A percentile compares a stretch with the other conserved stretches of the same genome.
Evolutionary conservation across 2,888 invertebrate species (phyloP).

Genomic region (Nudaria mundana): DNA sequence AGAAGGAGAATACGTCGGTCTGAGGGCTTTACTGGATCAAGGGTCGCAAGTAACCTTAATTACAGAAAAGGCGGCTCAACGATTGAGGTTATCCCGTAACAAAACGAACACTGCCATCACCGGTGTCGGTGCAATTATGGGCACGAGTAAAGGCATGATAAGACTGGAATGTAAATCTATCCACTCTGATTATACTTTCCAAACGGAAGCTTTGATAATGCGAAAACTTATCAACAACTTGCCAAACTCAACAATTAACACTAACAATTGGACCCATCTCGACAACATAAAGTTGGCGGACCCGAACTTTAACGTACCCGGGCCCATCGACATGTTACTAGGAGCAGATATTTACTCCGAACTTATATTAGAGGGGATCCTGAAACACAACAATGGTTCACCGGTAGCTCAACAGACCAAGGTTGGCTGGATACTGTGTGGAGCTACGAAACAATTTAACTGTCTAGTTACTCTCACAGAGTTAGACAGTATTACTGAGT

Average conservation of each 20-base stretch:
- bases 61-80: slow-evolving; percentile 6
- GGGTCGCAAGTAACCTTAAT: slow-evolving; percentile 8
- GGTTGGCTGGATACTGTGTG: slow-evolving; percentile 12
- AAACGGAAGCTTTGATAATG: background rate
- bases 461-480: slow-evolving; percentile 8
- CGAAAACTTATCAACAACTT: background rate
- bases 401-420: slow-evolving; percentile 13
- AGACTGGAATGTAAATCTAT: background rate
- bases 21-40: slow-evolving; percentile 6
- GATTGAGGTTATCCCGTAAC: background rate
- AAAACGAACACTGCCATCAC: background rate
- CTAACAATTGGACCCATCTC: slow-evolving; percentile 1
- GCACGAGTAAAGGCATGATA: slow-evolving; percentile 3
- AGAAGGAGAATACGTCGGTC: background rate
- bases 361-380: slow-evolving; percentile 7
- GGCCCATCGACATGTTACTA: slow-evolving; percentile 3
- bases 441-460: slow-evolving; percentile 10
- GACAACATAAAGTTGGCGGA: slow-evolving; percentile 7
- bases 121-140: slow-evolving; percentile 1
- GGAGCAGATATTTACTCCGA: slow-evolving; percentile 7
- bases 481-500: too few species aligned
- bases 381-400: background rate
- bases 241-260: background rate
- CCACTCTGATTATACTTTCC: background rate
- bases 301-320: slow-evolving; percentile 4